Conservation (phyloP, 2,888 invertebrate species). For the Stenotaenia linearis region DNA sequence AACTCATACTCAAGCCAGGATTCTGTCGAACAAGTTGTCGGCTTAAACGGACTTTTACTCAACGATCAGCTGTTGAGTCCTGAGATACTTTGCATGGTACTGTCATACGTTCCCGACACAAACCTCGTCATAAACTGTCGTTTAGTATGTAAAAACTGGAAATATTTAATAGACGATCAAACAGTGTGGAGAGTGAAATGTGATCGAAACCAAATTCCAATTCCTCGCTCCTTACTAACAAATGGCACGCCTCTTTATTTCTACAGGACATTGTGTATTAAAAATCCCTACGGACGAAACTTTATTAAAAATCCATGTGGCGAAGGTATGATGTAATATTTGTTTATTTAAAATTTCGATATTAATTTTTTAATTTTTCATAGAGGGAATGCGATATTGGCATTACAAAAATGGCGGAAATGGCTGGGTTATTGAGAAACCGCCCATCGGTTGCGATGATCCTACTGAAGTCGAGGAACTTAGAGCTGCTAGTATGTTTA, state of each 20-base stretch:
- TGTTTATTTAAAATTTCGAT: not conserved
- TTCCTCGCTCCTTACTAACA: not conserved
- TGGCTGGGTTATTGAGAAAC: constrained; percentile 51
- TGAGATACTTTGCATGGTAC: not conserved
- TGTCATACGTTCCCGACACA: not conserved
- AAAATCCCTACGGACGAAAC: constrained; percentile 3
- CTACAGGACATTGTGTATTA: not conserved
- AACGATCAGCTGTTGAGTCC: not conserved
- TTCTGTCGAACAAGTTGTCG: not conserved
- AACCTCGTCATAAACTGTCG: not conserved
- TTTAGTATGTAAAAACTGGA: constrained; percentile 13
- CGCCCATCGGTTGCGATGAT: constrained; percentile 50
- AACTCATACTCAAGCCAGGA: not conserved
- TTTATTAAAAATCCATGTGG: constrained; percentile 8
- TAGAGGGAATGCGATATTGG: constrained; percentile 35
- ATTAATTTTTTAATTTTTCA: not conserved
- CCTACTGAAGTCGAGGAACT: constrained; percentile 49
- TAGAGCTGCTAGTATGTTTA: too few relatives aligned
- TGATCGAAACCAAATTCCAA: not conserved
- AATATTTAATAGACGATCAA: not conserved
- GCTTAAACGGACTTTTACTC: not conserved
- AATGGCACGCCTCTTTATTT: not conserved
- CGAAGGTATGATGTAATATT: not conserved
- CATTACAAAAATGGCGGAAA: constrained; percentile 45
- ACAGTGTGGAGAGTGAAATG: constrained; percentile 11